phyloP scores from a whole-genome alignment of 2,888 invertebrate species.

The Ophonus ardosiacus region DNA sequence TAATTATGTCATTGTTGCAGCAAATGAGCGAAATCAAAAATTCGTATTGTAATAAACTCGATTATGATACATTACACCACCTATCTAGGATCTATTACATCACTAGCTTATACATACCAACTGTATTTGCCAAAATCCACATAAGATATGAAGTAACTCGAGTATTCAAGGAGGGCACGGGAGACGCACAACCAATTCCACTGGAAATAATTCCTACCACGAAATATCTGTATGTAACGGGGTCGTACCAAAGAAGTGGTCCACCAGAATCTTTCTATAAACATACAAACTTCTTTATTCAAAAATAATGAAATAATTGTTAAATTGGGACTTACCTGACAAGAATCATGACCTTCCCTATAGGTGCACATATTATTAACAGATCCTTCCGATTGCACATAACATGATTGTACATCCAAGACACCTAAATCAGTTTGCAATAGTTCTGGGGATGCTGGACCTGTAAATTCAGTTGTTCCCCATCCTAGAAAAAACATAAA shows the following conservation, averaged over 20 bases:
- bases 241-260: slow-evolving; percentile 78
- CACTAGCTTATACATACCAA: slow-evolving; percentile 66
- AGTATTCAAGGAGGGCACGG: slow-evolving; percentile 78
- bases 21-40: too few relatives aligned
- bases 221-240: slow-evolving; percentile 72
- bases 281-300: neutral
- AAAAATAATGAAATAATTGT: neutral
- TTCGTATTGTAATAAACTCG: too few relatives aligned
- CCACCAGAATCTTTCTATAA: slow-evolving; percentile 79
- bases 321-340: slow-evolving; percentile 76
- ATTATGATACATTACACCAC: neutral
- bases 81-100: neutral
- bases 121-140: slow-evolving; percentile 77
- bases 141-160: slow-evolving; percentile 77
- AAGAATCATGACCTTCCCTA: slow-evolving; percentile 77
- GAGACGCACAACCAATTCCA: slow-evolving; percentile 78
- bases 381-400: slow-evolving; percentile 54
- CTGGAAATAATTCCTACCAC: slow-evolving; percentile 78
- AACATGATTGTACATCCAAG: slow-evolving; percentile 75
- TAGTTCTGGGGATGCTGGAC: slow-evolving; percentile 76
- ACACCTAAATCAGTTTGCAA: slow-evolving; percentile 78
- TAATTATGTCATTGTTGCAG: too few relatives aligned
- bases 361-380: slow-evolving; percentile 76
- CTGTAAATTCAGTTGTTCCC: slow-evolving; percentile 78
- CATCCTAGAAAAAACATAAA: slow-evolving; percentile 77